These are phyloP conservation scores for Pedionomus torquatus DNA, from an alignment of 2,113 vertebrate genomes.

Conservation along the genomic window DNA sequence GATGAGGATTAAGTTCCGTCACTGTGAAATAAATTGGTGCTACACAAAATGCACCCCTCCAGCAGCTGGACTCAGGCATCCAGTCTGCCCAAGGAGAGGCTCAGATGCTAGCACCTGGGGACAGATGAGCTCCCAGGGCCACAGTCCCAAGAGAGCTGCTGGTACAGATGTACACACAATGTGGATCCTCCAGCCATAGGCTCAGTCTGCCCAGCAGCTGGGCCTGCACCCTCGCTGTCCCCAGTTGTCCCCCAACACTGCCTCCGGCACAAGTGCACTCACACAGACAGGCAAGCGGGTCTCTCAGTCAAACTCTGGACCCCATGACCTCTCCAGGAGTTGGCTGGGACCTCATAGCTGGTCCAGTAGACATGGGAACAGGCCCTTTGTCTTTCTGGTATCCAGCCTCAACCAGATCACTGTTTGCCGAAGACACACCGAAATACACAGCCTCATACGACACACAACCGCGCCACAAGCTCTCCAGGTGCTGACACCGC, in stretches of 20 bases:
- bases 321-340: no score
- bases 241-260: not conserved
- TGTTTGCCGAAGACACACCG: no score
- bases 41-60: not conserved
- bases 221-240: not conserved
- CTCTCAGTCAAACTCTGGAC: no score
- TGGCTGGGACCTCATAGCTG: no score
- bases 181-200: not conserved
- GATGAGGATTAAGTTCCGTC: not conserved
- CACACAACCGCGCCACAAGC: no score
- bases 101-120: not conserved
- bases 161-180: not conserved
- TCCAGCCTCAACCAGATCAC: no score
- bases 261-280: not conserved
- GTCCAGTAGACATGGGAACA: no score
- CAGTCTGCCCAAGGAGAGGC: not conserved
- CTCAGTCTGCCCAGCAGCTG: not conserved
- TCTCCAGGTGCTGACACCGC: no score
- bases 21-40: not conserved
- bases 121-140: not conserved
- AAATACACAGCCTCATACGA: no score
- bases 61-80: not conserved
- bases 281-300: fast-evolving
- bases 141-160: not conserved
- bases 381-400: no score